Base-by-base conservation (phyloP, 2,888 invertebrate genomes). In the Dicyrtoma fusca region DNA sequence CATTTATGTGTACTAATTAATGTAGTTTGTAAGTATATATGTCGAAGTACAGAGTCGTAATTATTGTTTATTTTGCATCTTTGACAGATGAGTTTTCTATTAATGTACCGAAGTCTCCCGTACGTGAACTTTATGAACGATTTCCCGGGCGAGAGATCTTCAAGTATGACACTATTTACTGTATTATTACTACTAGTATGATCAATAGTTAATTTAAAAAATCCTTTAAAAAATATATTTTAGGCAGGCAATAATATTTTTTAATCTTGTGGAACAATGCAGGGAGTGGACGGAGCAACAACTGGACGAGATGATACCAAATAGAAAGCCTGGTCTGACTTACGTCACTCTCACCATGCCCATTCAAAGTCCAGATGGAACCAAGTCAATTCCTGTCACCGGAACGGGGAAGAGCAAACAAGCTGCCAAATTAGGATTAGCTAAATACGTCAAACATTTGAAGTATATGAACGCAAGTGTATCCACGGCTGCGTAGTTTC, bases 41-140 rank as follows among this genome's bases (percentile, higher is more conserved):
- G 19, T n/a, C 6, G 11, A 14, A 10, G 11, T 4, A 19, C 14
- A 68, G 34, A 14, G 70, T 13, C 13, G n/a, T 8, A 23, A n/a
- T 1, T 1, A 45, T 2, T 10, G 11, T 19, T 8, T 17, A 14
- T 34, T 68, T 73, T 25, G 34, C n/a, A 25, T 8, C 53, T 77
- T 62, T 21, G 19, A 10, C 82, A 89, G 90, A 90, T 68, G 84
- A 88, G 73, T 99, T 97, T 84, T 89, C 91, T 42, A 84, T 84
- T 59, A 88, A 91, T 77, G 90, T 96, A 23, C 98, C 98, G 1
- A 91, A 92, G 80, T 94, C 96, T 81, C 92, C 95, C 0, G 90
- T 98, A n/a, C 87, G 96, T 62, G 88, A 92, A 78, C 84, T 99
- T 1, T 86, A 91, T 80, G 98, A 99, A 84, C 88, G 88, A 82